Evolutionary conservation across 2,113 vertebrate species (phyloP).

Genomic region (Himantopus leucocephalus): DNA sequence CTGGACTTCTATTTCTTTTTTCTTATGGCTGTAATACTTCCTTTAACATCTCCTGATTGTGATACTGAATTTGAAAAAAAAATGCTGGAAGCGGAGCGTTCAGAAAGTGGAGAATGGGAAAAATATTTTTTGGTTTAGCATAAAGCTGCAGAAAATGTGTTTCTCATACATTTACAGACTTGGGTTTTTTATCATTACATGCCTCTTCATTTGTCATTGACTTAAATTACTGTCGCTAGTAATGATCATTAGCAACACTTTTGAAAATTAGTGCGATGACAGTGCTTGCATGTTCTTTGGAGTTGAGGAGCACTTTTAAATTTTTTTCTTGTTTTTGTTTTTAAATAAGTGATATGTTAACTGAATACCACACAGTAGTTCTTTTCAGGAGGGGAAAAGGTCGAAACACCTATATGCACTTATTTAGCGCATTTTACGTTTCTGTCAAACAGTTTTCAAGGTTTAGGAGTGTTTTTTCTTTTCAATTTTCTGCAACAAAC

Average conservation of each 20-base stretch:
- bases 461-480: not conserved
- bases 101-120: not conserved
- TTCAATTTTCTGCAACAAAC: not conserved
- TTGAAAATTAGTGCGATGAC: not conserved
- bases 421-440: not conserved
- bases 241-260: not conserved
- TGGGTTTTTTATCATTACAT: not conserved
- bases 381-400: not conserved
- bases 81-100: not conserved
- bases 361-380: not conserved
- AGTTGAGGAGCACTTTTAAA: not conserved
- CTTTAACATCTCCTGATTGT: not conserved
- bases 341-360: not conserved
- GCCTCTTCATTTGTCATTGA: not conserved
- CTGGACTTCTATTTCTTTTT: not conserved
- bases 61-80: not conserved
- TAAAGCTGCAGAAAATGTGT: not conserved
- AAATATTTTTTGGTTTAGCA: not conserved
- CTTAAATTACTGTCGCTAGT: not conserved
- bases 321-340: not conserved
- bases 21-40: not conserved
- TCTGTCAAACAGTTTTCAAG: not conserved
- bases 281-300: not conserved
- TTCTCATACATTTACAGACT: not conserved
- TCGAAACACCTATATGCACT: rapidly evolving